A percentile compares a stretch with the other conserved stretches of the same genome.
phyloP scores from a whole-genome alignment of 1,140 invertebrate species.

The Dendrolimus punctatus region DNA sequence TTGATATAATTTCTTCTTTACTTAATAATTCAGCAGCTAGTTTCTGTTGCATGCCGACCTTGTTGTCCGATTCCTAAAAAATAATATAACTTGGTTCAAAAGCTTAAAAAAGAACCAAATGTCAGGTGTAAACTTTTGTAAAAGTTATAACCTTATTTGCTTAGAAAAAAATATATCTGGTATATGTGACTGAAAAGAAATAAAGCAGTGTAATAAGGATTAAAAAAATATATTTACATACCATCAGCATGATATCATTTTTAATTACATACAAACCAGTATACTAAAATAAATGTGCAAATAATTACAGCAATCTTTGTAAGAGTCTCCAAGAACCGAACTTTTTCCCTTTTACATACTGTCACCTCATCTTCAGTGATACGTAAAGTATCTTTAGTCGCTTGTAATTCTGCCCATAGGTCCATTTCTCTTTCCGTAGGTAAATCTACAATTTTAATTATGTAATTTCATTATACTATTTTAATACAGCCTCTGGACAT shows the following conservation, averaged over 20 bases:
- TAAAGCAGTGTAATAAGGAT: conserved; percentile 10
- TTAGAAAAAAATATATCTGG: conserved; percentile 35
- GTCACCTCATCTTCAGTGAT: conserved; percentile 55
- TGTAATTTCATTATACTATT: not conserved
- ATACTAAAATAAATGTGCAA: conserved; percentile 5
- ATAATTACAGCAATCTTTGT: conserved; percentile 54
- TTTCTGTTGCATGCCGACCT: conserved; percentile 59
- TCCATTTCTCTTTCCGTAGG: conserved; percentile 60
- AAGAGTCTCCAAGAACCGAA: conserved; percentile 55
- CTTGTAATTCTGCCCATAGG: conserved; percentile 54
- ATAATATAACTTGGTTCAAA: conserved; percentile 7
- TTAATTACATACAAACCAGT: no score
- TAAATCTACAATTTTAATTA: conserved; percentile 31
- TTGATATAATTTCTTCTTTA: conserved; percentile 56
- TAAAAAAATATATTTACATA: not conserved
- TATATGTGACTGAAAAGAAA: conserved; percentile 43
- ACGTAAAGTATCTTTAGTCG: conserved; percentile 54
- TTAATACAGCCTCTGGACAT: not conserved
- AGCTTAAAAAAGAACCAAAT: conserved; percentile 1
- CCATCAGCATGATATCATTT: no score
- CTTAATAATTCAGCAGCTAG: conserved; percentile 48
- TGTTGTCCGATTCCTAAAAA: conserved; percentile 52
- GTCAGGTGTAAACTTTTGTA: not conserved
- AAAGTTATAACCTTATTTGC: conserved; percentile 22
- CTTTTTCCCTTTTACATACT: conserved; percentile 53